These are phyloP conservation scores for Psittacula cyanocephala DNA, from an alignment of 2,113 vertebrate species.

Conservation along the genomic window DNA sequence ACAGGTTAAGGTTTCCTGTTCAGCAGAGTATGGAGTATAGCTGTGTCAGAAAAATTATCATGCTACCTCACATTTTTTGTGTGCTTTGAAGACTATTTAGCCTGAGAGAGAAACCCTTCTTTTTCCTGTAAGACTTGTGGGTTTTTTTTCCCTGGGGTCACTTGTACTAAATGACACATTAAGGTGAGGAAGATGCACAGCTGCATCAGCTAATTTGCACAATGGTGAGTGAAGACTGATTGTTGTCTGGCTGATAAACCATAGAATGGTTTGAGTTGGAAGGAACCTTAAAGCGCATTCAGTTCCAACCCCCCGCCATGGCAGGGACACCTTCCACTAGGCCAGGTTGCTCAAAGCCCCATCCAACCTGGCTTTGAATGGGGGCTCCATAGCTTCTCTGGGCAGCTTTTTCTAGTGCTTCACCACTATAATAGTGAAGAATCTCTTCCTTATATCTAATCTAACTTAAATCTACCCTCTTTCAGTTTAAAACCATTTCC, in stretches of 20 bases:
- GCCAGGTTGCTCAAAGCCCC: accelerated
- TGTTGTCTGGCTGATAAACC: background rate
- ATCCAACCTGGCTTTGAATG: background rate
- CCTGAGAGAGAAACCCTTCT: background rate
- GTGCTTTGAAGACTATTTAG: background rate
- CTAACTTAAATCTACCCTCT: background rate
- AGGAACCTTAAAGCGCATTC: background rate
- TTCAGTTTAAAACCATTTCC: background rate
- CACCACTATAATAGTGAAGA: background rate
- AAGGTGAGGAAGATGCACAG: background rate
- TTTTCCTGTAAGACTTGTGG: background rate
- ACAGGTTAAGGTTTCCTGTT: background rate
- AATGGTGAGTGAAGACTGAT: background rate
- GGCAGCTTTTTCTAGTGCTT: background rate
- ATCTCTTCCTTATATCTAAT: background rate
- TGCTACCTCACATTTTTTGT: background rate
- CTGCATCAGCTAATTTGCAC: background rate
- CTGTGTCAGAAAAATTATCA: background rate
- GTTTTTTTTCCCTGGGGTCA: background rate
- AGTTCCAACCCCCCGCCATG: background rate
- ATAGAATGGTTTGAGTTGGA: background rate
- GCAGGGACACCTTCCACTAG: background rate
- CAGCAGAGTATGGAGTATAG: background rate
- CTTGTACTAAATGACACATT: background rate
- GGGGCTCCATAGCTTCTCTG: background rate